Evolutionary conservation across 1,140 invertebrate genomes (phyloP).

Genomic region (Argopecten irradians): DNA sequence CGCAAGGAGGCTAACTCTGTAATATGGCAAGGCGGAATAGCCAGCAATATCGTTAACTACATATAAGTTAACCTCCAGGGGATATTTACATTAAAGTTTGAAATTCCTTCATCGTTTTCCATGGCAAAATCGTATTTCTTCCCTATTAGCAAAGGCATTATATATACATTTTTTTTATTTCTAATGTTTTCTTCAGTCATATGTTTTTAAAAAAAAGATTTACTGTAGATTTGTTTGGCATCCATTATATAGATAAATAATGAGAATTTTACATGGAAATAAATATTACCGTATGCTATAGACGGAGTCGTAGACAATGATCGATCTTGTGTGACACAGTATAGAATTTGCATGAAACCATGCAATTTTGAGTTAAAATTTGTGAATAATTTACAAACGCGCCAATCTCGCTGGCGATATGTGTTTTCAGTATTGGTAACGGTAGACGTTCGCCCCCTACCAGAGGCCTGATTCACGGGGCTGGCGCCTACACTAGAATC

Average conservation of each 20-base stretch:
- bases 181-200: no score
- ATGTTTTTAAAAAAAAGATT: no score
- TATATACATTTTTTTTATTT: no score
- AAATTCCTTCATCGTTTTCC: no score
- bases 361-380: conserved; percentile 23
- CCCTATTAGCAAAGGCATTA: no score
- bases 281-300: neutral
- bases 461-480: neutral
- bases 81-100: no score
- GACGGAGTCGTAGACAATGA: neutral
- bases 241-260: conserved; percentile 24
- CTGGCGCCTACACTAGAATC: neutral
- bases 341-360: conserved; percentile 3
- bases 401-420: neutral
- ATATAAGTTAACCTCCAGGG: no score
- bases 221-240: no score
- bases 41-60: no score
- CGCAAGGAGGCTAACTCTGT: no score
- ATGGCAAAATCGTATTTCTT: no score
- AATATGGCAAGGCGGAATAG: no score
- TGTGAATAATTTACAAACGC: conserved; percentile 17
- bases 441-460: neutral
- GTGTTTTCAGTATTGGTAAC: neutral
- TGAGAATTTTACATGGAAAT: neutral
- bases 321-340: neutral